Evolutionary conservation across 2,888 invertebrate species (phyloP).

Genomic region (Cancer borealis): DNA sequence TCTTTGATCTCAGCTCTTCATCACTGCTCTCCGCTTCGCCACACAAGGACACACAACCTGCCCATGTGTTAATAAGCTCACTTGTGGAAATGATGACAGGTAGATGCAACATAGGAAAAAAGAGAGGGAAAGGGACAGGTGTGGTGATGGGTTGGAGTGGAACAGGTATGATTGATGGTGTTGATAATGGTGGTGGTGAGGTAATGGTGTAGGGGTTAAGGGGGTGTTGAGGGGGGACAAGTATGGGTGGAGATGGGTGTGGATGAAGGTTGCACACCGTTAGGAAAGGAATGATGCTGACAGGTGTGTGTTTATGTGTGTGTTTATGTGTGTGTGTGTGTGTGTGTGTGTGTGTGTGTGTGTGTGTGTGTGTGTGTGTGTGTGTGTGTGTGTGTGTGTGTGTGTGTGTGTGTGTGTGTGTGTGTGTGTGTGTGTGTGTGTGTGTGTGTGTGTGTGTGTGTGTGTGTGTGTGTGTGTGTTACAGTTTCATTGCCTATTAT

Average conservation of each 20-base stretch:
- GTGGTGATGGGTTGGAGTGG: background rate
- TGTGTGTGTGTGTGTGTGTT: background rate
- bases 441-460: no score
- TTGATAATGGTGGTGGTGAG: background rate
- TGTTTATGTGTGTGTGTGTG: background rate
- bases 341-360: no score
- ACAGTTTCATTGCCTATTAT: background rate
- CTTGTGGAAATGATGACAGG: background rate
- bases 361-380: no score
- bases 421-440: background rate
- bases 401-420: background rate
- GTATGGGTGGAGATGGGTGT: constrained; percentile 2
- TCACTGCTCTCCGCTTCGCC: constrained; percentile 4
- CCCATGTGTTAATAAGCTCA: background rate
- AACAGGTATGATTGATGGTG: background rate
- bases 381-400: no score
- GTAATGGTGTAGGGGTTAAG: background rate
- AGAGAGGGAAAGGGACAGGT: background rate
- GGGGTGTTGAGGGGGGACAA: background rate
- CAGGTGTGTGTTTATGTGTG: background rate
- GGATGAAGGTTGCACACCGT: background rate
- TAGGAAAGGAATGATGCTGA: constrained; percentile 11
- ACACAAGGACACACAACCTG: background rate
- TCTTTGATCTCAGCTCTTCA: background rate
- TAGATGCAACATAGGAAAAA: background rate